These are phyloP conservation scores for Epinotia nisella DNA, from an alignment of 2,888 invertebrate genomes.

Conservation along the genomic window DNA sequence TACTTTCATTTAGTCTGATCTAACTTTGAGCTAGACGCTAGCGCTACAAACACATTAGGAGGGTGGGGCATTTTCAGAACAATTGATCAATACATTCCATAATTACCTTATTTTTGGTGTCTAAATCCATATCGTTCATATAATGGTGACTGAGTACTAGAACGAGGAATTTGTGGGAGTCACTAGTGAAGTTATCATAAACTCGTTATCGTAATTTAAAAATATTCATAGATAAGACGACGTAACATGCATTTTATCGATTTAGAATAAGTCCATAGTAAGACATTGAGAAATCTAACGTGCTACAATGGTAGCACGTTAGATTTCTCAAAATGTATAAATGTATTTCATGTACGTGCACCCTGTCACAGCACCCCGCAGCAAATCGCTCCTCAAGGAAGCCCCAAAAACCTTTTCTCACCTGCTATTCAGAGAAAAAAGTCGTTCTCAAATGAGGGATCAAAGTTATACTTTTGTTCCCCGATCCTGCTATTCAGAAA, in stretches of 20 bases:
- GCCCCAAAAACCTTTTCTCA: no score
- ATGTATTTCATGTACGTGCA: no score
- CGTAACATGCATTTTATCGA: not conserved
- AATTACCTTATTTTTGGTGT: constrained; percentile 1
- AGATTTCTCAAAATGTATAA: no score
- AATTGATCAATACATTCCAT: no score
- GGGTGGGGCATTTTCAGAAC: no score
- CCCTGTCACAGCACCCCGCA: no score
- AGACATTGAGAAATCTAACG: not conserved
- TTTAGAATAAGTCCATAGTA: not conserved
- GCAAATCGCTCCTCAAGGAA: no score
- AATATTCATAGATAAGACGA: constrained; percentile 5
- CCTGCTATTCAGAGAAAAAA: no score
- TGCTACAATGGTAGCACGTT: no score
- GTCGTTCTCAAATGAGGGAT: no score
- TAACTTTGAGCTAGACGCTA: not conserved
- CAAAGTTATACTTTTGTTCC: no score
- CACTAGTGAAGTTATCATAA: constrained; percentile 9
- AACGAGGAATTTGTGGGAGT: not conserved
- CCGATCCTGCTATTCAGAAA: no score
- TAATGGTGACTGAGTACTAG: not conserved
- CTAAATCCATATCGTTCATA: constrained; percentile 6
- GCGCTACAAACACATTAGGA: not conserved
- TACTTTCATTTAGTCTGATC: not conserved
- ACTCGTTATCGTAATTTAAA: constrained; percentile 7